phyloP scores from a whole-genome alignment of 2,113 vertebrate genomes.

The Nerophis ophidion region DNA sequence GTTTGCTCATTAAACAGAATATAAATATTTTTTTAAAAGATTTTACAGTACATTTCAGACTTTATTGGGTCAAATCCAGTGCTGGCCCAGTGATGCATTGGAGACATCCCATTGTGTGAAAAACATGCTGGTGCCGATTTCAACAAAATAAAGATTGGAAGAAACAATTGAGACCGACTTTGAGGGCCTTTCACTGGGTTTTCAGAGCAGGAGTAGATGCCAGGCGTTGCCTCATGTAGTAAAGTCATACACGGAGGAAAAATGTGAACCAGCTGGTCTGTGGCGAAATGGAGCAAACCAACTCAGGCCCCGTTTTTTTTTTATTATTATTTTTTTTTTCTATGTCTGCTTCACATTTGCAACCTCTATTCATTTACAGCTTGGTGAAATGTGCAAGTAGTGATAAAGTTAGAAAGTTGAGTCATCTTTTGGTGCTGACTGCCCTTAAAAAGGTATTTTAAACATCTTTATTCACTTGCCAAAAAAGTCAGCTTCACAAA shows the following conservation, averaged over 20 bases:
- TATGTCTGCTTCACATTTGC: neutral
- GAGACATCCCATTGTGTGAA: neutral
- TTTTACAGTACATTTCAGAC: conserved; percentile 25
- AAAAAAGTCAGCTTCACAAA: no score
- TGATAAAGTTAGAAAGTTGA: neutral
- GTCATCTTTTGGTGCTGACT: neutral
- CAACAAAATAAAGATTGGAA: conserved; percentile 3
- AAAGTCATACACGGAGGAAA: conserved; percentile 1
- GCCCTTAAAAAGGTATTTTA: neutral
- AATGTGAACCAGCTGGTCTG: conserved; percentile 7
- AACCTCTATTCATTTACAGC: neutral
- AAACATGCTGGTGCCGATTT: conserved; percentile 8
- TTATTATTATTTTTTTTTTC: no score
- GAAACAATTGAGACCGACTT: conserved; percentile 1
- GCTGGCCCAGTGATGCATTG: neutral
- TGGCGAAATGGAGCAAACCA: conserved; percentile 4
- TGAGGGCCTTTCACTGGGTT: neutral
- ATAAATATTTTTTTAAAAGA: conserved; percentile 15
- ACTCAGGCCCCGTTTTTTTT: neutral
- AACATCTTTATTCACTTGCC: neutral
- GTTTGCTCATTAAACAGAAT: conserved; percentile 28
- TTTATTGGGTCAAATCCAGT: conserved; percentile 7
- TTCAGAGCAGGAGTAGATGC: neutral
- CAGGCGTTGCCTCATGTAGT: conserved; percentile 1
- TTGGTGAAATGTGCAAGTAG: neutral